A percentile compares a stretch with the other conserved stretches of the same genome.
phyloP scores from a whole-genome alignment of 1,140 invertebrate genomes.

The Bradynema listronoti region DNA sequence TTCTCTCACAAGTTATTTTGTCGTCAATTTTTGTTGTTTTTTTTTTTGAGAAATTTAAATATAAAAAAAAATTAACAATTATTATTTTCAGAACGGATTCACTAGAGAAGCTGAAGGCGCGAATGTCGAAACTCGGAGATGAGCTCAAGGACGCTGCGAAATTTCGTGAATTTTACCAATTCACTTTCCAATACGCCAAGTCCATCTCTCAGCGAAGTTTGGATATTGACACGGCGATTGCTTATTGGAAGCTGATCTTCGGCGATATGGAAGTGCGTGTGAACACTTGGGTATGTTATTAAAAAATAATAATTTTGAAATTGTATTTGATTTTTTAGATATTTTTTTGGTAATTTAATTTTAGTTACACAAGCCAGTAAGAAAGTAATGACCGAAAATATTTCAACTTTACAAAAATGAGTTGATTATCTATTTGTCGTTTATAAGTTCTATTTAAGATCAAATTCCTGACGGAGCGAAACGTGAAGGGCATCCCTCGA shows the following conservation, averaged over 20 bases:
- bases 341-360: too few species aligned
- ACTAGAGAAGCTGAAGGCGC: slow-evolving; percentile 84
- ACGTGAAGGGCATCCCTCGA: slow-evolving; percentile 23
- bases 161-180: slow-evolving; percentile 97
- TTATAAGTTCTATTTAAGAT: too few species aligned
- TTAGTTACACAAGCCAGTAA: too few species aligned
- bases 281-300: slow-evolving; percentile 25
- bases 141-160: slow-evolving; percentile 75
- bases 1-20: background rate
- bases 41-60: background rate
- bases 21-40: slow-evolving; percentile 19
- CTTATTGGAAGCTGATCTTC: slow-evolving; percentile 71
- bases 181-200: slow-evolving; percentile 92
- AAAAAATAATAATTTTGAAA: too few species aligned
- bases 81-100: slow-evolving; percentile 59
- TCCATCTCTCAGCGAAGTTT: slow-evolving; percentile 81
- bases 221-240: slow-evolving; percentile 86
- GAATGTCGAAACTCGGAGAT: slow-evolving; percentile 74
- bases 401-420: too few species aligned
- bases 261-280: slow-evolving; percentile 21
- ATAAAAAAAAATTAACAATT: slow-evolving; percentile 1
- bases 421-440: too few species aligned
- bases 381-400: too few species aligned
- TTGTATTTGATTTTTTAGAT: too few species aligned
- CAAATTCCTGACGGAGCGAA: slow-evolving; percentile 69